Conservation (phyloP, 2,113 vertebrate species). For the Labeo catla region DNA sequence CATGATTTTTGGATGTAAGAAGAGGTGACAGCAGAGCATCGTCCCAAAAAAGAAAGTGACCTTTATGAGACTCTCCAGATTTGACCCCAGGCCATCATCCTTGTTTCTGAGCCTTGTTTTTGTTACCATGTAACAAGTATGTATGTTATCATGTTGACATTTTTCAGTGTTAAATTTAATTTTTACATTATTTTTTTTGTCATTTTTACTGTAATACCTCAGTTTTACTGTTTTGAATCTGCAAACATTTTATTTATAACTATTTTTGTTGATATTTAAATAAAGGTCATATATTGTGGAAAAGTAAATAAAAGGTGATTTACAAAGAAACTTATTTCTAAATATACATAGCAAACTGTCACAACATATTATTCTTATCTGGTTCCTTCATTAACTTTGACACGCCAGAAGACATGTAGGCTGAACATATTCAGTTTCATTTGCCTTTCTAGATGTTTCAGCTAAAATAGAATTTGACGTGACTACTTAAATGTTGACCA, state of each 20-base stretch:
- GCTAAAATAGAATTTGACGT: not conserved
- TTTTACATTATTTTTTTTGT: not conserved
- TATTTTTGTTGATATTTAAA: conserved; percentile 11
- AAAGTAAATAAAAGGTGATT: not conserved
- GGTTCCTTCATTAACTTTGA: not conserved
- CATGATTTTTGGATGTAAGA: not conserved
- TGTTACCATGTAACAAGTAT: conserved; percentile 27
- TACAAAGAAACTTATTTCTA: not conserved
- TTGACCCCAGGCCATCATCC: not conserved
- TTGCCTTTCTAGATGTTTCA: not conserved
- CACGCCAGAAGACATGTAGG: not conserved
- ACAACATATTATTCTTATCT: not conserved
- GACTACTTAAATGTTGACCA: not conserved
- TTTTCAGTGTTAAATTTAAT: not conserved
- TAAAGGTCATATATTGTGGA: not conserved
- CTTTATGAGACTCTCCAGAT: not conserved
- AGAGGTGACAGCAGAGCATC: not conserved
- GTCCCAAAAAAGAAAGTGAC: not conserved
- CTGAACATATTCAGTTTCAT: not conserved
- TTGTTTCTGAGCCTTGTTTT: not conserved
- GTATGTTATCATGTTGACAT: conserved; percentile 2
- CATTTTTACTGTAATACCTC: not conserved
- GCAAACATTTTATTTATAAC: conserved; percentile 1
- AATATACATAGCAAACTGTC: not conserved
- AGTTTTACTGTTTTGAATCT: too few relatives aligned